Conservation (phyloP, 2,113 vertebrate species). For the Cathartes aura region DNA sequence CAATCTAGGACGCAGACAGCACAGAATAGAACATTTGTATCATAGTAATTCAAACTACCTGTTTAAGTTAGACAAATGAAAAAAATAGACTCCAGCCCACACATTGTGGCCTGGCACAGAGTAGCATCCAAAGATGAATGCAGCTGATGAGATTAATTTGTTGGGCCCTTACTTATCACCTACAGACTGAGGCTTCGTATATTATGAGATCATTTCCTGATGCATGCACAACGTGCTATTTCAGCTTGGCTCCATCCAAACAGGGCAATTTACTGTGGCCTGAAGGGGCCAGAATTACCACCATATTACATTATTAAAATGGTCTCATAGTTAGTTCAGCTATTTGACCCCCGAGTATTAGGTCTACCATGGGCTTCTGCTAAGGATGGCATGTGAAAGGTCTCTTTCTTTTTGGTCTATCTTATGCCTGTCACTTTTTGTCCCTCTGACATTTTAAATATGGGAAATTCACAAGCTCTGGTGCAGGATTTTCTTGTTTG, state of each 20-base stretch:
- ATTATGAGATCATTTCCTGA: constrained; percentile 84
- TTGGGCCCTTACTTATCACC: constrained; percentile 62
- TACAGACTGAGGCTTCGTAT: constrained; percentile 22
- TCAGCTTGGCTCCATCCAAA: constrained; percentile 79
- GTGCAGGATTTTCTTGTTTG: neutral
- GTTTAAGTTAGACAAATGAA: constrained; percentile 69
- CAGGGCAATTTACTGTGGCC: constrained; percentile 77
- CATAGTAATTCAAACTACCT: constrained; percentile 66
- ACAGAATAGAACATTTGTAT: constrained; percentile 60
- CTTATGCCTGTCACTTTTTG: neutral
- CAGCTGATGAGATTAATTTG: constrained; percentile 69
- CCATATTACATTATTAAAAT: constrained; percentile 42
- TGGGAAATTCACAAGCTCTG: neutral
- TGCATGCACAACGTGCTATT: constrained; percentile 75
- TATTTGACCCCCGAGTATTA: neutral
- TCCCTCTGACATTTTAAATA: neutral
- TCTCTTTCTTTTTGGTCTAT: neutral
- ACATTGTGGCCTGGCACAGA: constrained; percentile 69
- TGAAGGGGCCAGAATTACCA: constrained; percentile 78
- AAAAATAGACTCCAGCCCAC: constrained; percentile 75
- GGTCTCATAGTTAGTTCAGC: neutral
- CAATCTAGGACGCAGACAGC: constrained; percentile 54
- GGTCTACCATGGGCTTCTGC: neutral
- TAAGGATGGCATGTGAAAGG: neutral
- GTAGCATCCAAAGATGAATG: constrained; percentile 23